Base-by-base conservation (phyloP, 2,113 vertebrate genomes). In the Callopanchax toddi region DNA sequence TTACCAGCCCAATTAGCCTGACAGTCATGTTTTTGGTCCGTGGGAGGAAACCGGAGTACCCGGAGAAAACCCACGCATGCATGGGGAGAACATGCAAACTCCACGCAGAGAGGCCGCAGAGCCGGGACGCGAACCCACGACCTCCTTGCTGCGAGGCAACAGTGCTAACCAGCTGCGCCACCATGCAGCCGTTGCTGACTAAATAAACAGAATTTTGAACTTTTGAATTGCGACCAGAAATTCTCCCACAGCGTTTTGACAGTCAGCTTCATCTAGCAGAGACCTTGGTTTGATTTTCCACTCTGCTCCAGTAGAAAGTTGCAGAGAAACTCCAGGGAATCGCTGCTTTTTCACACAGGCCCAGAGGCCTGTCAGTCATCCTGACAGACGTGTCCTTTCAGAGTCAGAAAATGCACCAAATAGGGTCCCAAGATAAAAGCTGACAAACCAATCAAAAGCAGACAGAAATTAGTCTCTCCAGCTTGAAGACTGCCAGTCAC, bases 341-440 rank as follows among this genome's bases (percentile, higher is more conserved):
- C 56, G 43, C 16, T 29, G 46, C 60, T 29, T 74, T 71, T 67
- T 60, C 76, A 48, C 53, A 57, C 63, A 52, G 68, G 64, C 68
- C 63, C 78, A 86, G 84, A 88, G 80, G 80, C 63, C 87, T 89
- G 90, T 90, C 89, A 86, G 50, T 91, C 85, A 88, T 71, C 75
- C 67, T 90, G 87, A 91, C 67, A 76, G 90, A 83, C 87, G 74
- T 48, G 67, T 84, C 81, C 79, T 91, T 89, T 89, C 75, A 82
- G 65, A 63, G 67, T 63, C 73, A 59, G n/a, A 78, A 85, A 81
- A 78, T 63, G 62, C 39, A 58, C 69, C 75, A 89, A 86, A 84
- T 77, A 75, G 67, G 77, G 77, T 85, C 82, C 81, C 78, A 72
- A 79, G 87, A 87, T 90, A 80, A 88, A 85, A 83, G 73, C 77